These are phyloP conservation scores for Thamnaconus septentrionalis DNA, from an alignment of 2,113 vertebrate genomes.

Conservation along the genomic window DNA sequence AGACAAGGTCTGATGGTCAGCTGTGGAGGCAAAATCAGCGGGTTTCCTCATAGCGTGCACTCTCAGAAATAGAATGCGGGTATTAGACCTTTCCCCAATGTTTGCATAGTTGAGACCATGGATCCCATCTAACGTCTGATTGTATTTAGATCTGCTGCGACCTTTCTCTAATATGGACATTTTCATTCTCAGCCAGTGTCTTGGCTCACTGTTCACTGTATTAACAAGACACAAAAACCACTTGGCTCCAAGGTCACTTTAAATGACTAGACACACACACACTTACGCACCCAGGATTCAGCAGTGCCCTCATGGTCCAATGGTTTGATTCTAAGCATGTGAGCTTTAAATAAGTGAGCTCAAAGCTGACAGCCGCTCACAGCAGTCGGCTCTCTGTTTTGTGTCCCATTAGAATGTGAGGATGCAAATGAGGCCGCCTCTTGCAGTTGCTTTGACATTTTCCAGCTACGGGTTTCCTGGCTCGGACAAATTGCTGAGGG, in stretches of 20 bases:
- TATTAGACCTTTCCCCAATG: conserved; percentile 5
- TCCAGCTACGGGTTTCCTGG: conserved; percentile 34
- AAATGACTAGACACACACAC: conserved; percentile 1
- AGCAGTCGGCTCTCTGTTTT: conserved; percentile 12
- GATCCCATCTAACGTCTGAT: conserved; percentile 14
- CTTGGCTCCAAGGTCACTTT: conserved; percentile 29
- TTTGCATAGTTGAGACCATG: not conserved
- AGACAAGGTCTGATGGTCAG: not conserved
- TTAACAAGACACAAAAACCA: conserved; percentile 11
- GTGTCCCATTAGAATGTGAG: not conserved
- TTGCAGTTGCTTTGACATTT: conserved; percentile 57
- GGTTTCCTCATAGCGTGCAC: not conserved
- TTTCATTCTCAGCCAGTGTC: conserved; percentile 8
- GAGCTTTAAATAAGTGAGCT: not conserved
- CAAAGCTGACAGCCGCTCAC: not conserved
- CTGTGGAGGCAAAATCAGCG: not conserved
- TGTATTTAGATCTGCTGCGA: conserved; percentile 27
- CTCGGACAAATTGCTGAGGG: conserved; percentile 33
- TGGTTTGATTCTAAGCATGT: not conserved
- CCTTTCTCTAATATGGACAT: conserved; percentile 31
- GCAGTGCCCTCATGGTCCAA: not conserved
- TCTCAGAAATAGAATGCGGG: conserved; percentile 25
- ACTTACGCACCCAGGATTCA: not conserved
- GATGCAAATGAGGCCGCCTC: conserved; percentile 12
- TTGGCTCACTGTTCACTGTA: conserved; percentile 4